Percentiles rank a stretch among this genome's conserved stretches.
These are phyloP conservation scores for Choristoneura fumiferana DNA, from an alignment of 1,140 invertebrate species.

Conservation along the genomic window DNA sequence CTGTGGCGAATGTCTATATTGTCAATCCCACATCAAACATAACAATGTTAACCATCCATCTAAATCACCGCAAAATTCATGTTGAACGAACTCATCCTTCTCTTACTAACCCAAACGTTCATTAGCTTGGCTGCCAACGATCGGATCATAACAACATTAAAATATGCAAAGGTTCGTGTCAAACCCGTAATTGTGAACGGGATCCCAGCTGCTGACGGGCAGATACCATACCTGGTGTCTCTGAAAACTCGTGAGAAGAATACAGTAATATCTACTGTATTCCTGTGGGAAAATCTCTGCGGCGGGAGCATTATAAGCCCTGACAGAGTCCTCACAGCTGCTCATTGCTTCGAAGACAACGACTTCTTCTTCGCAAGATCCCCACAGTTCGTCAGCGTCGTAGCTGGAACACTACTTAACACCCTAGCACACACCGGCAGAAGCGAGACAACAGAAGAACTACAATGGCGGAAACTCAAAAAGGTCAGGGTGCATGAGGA, in stretches of 20 bases:
- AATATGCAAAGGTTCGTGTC: constrained; percentile 42
- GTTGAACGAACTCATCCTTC: too few relatives aligned
- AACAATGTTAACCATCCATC: too few relatives aligned
- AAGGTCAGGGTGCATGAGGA: neutral
- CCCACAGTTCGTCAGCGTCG: constrained; percentile 1
- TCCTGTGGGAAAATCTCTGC: constrained; percentile 24
- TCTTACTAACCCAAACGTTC: too few relatives aligned
- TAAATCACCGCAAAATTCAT: too few relatives aligned
- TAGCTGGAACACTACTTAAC: constrained; percentile 18
- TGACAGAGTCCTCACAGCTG: constrained; percentile 24
- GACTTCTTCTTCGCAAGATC: constrained; percentile 22
- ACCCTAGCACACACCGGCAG: neutral
- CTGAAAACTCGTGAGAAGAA: constrained; percentile 25
- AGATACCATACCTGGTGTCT: constrained; percentile 49
- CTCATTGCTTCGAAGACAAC: constrained; percentile 30
- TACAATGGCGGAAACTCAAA: constrained; percentile 30
- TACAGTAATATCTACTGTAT: neutral
- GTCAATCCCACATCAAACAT: too few relatives aligned
- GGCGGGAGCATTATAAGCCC: constrained; percentile 28
- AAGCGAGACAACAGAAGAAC: neutral
- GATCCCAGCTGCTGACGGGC: constrained; percentile 24
- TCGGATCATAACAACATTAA: constrained; percentile 47
- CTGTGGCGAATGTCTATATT: too few relatives aligned
- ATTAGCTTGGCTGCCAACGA: constrained; percentile 13
- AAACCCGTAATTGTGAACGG: constrained; percentile 42